Evolutionary conservation across 2,888 invertebrate genomes (phyloP).

Genomic region (Tenthredo livida): DNA sequence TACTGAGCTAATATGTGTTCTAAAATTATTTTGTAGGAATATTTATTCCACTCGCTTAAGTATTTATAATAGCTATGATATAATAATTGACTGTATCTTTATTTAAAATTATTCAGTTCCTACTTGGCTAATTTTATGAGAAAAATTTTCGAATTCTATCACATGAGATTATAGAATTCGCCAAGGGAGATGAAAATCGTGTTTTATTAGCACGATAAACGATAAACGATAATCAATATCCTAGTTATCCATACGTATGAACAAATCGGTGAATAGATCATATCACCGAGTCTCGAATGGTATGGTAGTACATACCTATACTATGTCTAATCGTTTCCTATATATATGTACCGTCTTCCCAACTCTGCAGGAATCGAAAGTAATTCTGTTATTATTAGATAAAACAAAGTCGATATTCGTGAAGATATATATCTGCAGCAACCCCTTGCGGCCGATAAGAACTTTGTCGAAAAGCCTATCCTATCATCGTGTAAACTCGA

Average conservation of each 20-base stretch:
- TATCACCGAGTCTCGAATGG: background rate
- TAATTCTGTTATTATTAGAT: slow-evolving; percentile 15
- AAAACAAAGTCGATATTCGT: background rate
- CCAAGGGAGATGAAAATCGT: too few relatives aligned
- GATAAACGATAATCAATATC: background rate
- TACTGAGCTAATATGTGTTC: background rate
- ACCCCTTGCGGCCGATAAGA: background rate
- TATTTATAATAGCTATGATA: too few relatives aligned
- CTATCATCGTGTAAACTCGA: background rate
- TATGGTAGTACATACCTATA: background rate
- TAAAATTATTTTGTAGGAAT: too few relatives aligned
- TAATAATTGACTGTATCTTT: background rate
- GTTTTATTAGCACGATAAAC: too few relatives aligned
- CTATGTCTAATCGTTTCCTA: background rate
- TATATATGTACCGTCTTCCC: background rate
- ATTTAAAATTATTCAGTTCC: background rate
- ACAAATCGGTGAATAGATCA: background rate
- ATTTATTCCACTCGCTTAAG: too few relatives aligned
- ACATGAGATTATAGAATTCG: too few relatives aligned
- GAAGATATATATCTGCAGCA: background rate
- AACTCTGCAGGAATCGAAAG: background rate
- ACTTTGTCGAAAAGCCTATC: slow-evolving; percentile 10
- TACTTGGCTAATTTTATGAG: background rate
- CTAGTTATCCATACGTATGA: background rate
- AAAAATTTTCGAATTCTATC: too few relatives aligned